Evolutionary conservation across 2,888 invertebrate species (phyloP), one percentile per base, ranked within the genome.

Genomic region (Ceraclea dissimilis): DNA sequence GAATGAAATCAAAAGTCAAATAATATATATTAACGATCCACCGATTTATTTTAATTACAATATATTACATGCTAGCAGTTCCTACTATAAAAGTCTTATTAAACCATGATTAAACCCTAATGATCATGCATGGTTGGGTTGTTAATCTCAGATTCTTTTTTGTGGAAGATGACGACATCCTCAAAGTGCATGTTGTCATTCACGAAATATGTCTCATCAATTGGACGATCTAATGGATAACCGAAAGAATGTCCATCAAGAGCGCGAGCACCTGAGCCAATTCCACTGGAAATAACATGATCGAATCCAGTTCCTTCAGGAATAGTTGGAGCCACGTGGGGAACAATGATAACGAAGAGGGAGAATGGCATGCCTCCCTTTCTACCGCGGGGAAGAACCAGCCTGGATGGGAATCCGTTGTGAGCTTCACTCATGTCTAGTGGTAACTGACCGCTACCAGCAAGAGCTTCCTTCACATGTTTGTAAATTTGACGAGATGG

Each of bases 351-450:
- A 51, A 82, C 82, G 71, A 81, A 71, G 56, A 85, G 67, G 62
- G 82, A 76, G 68, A 80, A 82, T 18, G 81, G 79, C 75, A 81
- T 78, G 60, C 86, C 86, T 56, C 76, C 81, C 64, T 71, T 69
- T 61, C 73, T 78, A 60, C 82, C 86, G 68, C 82, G 84, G 64
- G 87, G 86, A 57, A 87, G 70, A 66, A 82, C 67, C 55, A 86
- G 70, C 62, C 83, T 79, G 52, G 79, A 76, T 11, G 85, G 84
- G 68, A 79, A 79, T 46, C 81, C 80, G 60, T 79, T 78, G 63
- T 81, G 75, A 47, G 75, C 73, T 67, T 80, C 73, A 49, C 70
- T 67, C 61, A 71, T 66, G 61, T 76, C 75, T 60, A 80, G 62
- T 58, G 72, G 65, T 67, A 78, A 78, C 48, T 74, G 70, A 63